Evolutionary conservation across 2,113 vertebrate genomes (phyloP), one percentile per base, ranked within the genome.

Genomic region (Apus apus): DNA sequence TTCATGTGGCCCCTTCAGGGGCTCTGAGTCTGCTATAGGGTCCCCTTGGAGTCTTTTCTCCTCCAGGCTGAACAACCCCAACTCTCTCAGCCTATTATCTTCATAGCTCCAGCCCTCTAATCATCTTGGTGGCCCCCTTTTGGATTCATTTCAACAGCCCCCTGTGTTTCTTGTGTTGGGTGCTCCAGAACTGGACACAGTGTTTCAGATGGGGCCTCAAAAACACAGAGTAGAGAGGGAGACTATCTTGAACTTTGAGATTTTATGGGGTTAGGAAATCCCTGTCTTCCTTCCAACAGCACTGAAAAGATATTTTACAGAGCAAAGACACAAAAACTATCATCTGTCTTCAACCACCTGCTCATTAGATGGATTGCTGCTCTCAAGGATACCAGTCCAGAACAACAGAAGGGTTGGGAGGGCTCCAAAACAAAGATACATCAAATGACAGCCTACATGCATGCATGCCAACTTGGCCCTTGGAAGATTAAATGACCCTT

Each of bases 321-420:
- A 58, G 38, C 4, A 77, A 84, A 66, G 5, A 6, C 0, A 11
- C 3, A 15, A 45, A 72, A 73, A 48, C 3, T 23, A 18, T 34
- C 68, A 58, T 3, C 7, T 4, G 5, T 81, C 19, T 32, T 56
- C 57, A 62, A 32, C 8, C 22, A 45, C 6, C 29, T 57, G 29
- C 27, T 89, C 36, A 2, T 3, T 36, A 43, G 64, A 40, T 58
- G 19, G 0, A 0, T 22, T 46, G 73, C 34, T 85, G 54, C 51
- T 92, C 2, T 1, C 1, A 0, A 22, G 36, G 40, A 76, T 45
- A 65, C 2, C 0, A 8, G 6, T 10, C 19, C 50, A 23, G 64
- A 38, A 30, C 13, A 65, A 56, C 60, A 89, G 65, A 81, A 88
- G 38, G 38, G 50, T 29, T 60, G 36, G 19, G 36, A 84, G 2